A percentile compares a stretch with the other conserved stretches of the same genome.
These are phyloP conservation scores for Taenaris catops DNA, from an alignment of 2,888 invertebrate species.

Conservation along the genomic window DNA sequence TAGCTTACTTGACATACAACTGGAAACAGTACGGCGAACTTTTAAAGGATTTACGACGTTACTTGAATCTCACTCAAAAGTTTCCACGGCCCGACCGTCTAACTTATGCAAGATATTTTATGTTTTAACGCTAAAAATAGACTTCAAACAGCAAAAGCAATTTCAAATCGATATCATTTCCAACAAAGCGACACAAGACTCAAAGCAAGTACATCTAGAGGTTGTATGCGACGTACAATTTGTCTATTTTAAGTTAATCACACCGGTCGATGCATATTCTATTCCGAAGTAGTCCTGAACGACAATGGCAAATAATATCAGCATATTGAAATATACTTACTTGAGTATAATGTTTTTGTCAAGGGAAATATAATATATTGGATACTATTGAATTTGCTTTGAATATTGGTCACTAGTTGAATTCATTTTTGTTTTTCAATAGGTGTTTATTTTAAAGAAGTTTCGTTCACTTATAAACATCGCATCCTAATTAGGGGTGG, in stretches of 20 bases:
- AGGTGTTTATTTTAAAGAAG: too few relatives aligned
- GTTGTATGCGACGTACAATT: constrained; percentile 10
- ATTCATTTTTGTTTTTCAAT: too few relatives aligned
- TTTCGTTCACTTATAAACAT: too few relatives aligned
- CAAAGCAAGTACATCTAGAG: constrained; percentile 5
- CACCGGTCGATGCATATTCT: constrained; percentile 11
- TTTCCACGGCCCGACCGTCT: constrained; percentile 23
- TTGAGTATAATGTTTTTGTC: too few relatives aligned
- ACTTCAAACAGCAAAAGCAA: constrained; percentile 23
- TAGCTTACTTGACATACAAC: constrained; percentile 30
- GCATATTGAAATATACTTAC: constrained; percentile 2
- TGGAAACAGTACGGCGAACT: constrained; percentile 23
- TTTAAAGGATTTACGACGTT: constrained; percentile 26
- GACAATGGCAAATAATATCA: constrained; percentile 2
- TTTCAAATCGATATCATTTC: constrained; percentile 26
- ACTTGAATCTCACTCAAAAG: constrained; percentile 24
- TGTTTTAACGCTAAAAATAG: constrained; percentile 22
- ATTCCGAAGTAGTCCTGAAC: constrained; percentile 4
- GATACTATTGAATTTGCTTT: too few relatives aligned
- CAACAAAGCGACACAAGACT: constrained; percentile 13
- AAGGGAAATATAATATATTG: too few relatives aligned
- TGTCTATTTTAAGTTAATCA: constrained; percentile 14
- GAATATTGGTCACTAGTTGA: too few relatives aligned
- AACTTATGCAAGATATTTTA: constrained; percentile 25
- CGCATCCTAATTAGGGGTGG: too few relatives aligned